phyloP scores from a whole-genome alignment of 1,140 invertebrate genomes.

The Drosophila obscura region DNA sequence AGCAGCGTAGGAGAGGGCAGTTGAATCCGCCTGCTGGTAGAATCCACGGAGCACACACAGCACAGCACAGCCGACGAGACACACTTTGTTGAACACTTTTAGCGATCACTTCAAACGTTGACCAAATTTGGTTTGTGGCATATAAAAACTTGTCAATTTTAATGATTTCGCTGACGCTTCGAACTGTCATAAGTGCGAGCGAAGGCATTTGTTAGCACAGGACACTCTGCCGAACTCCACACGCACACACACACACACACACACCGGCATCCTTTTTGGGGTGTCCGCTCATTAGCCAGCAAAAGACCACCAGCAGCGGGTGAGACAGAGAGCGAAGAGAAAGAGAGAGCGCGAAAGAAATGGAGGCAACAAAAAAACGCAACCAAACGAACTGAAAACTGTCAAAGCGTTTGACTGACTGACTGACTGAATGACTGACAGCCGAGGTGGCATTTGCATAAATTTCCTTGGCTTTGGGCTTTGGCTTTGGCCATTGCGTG shows the following conservation, averaged over 20 bases:
- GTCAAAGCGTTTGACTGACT: slow-evolving; percentile 47
- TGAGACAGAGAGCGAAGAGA: neutral
- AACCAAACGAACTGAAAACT: slow-evolving; percentile 40
- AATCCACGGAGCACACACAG: neutral
- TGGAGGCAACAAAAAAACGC: too few relatives aligned
- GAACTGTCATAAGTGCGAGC: slow-evolving; percentile 82
- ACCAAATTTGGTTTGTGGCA: slow-evolving; percentile 77
- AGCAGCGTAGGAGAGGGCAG: too few relatives aligned
- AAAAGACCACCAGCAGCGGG: slow-evolving; percentile 32
- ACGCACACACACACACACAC: too few relatives aligned
- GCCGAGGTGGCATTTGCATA: slow-evolving; percentile 63
- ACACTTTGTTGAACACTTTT: slow-evolving; percentile 15
- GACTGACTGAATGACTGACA: slow-evolving; percentile 40
- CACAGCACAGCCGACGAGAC: slow-evolving; percentile 23
- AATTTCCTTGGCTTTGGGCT: slow-evolving; percentile 68
- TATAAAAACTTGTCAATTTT: slow-evolving; percentile 83
- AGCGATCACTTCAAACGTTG: slow-evolving; percentile 69
- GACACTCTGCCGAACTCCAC: neutral
- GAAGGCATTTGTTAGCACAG: slow-evolving; percentile 63
- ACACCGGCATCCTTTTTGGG: slow-evolving; percentile 18
- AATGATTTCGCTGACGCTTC: slow-evolving; percentile 83
- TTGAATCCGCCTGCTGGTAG: too few relatives aligned
- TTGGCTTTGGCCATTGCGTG: slow-evolving; percentile 50
- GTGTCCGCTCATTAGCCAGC: slow-evolving; percentile 69
- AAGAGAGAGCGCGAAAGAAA: neutral